phyloP scores from a whole-genome alignment of 1,140 invertebrate genomes.

The Apis laboriosa region DNA sequence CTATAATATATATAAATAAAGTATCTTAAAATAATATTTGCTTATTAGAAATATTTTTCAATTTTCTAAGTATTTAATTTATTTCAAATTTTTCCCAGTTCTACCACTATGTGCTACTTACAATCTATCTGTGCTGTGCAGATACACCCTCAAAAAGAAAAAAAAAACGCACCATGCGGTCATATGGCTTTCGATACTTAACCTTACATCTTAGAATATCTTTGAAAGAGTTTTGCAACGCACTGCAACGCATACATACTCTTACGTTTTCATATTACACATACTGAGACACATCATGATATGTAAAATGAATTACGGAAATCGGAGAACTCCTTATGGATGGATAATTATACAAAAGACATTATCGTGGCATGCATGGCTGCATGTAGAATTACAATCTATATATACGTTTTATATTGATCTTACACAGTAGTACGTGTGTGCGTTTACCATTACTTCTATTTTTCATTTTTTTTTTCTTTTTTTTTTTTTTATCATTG shows the following conservation, averaged over 20 bases:
- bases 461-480: slow-evolving; percentile 50
- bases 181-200: slow-evolving; percentile 61
- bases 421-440: slow-evolving; percentile 69
- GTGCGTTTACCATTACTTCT: slow-evolving; percentile 64
- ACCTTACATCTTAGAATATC: slow-evolving; percentile 27
- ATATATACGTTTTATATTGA: slow-evolving; percentile 57
- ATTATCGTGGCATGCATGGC: slow-evolving; percentile 71
- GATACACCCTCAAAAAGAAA: slow-evolving; percentile 20
- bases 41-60: too few species aligned
- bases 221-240: slow-evolving; percentile 15
- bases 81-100: too few species aligned
- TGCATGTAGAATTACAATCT: slow-evolving; percentile 74
- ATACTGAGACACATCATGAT: slow-evolving; percentile 1
- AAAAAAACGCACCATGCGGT: slow-evolving; percentile 21
- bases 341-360: slow-evolving; percentile 43
- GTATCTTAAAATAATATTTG: too few species aligned
- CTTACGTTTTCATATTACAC: not conserved
- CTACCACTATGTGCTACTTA: not conserved
- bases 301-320: slow-evolving; percentile 23
- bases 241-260: not conserved
- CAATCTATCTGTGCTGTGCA: not conserved
- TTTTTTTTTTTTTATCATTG: slow-evolving; percentile 31
- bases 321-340: slow-evolving; percentile 30
- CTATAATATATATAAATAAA: too few species aligned
- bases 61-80: too few species aligned